Evolutionary conservation across 2,888 invertebrate species (phyloP).

Genomic region (Beris chalybata): DNA sequence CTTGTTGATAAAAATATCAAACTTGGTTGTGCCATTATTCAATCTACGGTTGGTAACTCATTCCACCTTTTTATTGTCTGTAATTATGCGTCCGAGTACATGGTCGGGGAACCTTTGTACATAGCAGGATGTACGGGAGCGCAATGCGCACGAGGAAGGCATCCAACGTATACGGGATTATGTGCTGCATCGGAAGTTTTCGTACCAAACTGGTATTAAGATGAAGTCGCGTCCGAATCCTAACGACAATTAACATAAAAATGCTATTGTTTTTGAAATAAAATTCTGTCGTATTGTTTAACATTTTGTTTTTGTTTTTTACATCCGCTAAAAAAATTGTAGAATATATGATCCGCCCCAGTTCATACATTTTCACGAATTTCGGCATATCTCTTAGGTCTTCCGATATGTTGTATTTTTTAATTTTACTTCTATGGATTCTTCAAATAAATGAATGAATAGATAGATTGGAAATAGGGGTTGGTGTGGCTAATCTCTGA

Average conservation of each 20-base stretch:
- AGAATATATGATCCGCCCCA: too few species aligned
- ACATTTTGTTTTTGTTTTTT: slow-evolving; percentile 7
- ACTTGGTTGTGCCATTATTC: slow-evolving; percentile 12
- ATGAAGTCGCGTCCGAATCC: not conserved
- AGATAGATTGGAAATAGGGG: too few species aligned
- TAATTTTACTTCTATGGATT: too few species aligned
- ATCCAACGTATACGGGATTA: not conserved
- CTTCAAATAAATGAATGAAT: too few species aligned
- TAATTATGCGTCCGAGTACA: slow-evolving; percentile 7
- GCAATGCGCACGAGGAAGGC: slow-evolving; percentile 8
- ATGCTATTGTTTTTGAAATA: too few species aligned
- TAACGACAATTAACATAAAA: not conserved
- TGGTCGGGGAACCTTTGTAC: not conserved
- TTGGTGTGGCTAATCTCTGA: too few species aligned
- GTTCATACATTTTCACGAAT: too few species aligned
- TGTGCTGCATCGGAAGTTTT: not conserved
- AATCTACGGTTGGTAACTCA: not conserved
- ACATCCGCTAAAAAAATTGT: slow-evolving; percentile 4
- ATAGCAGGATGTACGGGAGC: slow-evolving; percentile 8
- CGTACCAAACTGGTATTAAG: not conserved
- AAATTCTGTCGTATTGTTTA: not conserved
- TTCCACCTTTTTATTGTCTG: slow-evolving; percentile 6
- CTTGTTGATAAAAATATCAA: not conserved
- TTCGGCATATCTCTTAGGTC: too few species aligned
- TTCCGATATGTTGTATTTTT: too few species aligned